These are phyloP conservation scores for Drosophila arizonae DNA, from an alignment of 1,140 invertebrate genomes.

Conservation along the genomic window DNA sequence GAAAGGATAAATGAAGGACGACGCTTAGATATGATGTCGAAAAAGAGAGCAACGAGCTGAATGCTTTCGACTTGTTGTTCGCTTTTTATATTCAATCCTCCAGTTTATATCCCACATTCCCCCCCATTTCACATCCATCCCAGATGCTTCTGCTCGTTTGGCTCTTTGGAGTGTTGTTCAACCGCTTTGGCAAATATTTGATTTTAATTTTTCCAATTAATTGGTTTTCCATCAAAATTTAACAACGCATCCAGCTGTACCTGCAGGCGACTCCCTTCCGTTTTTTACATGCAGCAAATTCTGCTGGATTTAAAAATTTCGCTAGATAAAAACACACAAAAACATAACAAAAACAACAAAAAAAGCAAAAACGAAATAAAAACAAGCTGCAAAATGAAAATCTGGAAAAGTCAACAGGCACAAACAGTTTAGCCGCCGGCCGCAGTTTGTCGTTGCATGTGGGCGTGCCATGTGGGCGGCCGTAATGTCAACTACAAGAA, in stretches of 20 bases:
- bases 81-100: conserved; percentile 12
- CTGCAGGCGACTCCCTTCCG: conserved; percentile 9
- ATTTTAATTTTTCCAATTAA: conserved; percentile 81
- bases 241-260: conserved; percentile 47
- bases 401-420: conserved; percentile 23
- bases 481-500: conserved; percentile 79
- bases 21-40: conserved; percentile 65
- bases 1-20: conserved; percentile 79
- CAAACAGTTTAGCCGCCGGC: conserved; percentile 45
- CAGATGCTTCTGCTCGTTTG: conserved; percentile 8
- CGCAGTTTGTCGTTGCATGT: conserved; percentile 16
- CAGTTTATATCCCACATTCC: conserved; percentile 1
- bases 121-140: background rate
- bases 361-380: background rate
- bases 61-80: conserved; percentile 33
- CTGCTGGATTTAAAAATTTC: conserved; percentile 38
- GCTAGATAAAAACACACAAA: conserved; percentile 13
- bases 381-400: conserved; percentile 11
- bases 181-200: conserved; percentile 79
- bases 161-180: conserved; percentile 64
- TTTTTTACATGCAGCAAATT: conserved; percentile 30
- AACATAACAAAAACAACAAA: conserved; percentile 3
- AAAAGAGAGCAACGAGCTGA: conserved; percentile 38
- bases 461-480: conserved; percentile 55
- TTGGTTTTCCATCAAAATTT: conserved; percentile 77